phyloP scores from a whole-genome alignment of 2,113 vertebrate species.

The Sinosuthora webbiana region DNA sequence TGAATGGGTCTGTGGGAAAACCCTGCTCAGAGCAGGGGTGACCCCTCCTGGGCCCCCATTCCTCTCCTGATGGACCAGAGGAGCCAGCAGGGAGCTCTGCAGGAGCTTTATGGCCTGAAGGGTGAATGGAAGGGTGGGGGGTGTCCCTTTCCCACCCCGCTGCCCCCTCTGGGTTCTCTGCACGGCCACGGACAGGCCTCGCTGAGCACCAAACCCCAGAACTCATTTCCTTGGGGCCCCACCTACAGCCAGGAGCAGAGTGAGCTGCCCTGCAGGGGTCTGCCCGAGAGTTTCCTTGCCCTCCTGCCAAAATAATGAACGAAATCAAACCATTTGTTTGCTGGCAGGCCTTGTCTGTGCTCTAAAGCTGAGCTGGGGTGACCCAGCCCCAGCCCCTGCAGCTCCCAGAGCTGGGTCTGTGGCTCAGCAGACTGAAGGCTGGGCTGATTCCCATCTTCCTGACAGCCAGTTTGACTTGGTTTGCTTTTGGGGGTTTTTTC shows the following conservation, averaged over 20 bases:
- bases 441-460: neutral
- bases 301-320: neutral
- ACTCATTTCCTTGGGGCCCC: neutral
- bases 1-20: neutral
- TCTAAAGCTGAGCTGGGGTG: neutral
- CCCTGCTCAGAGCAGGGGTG: neutral
- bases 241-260: neutral
- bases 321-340: neutral
- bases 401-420: rapidly evolving
- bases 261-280: too few relatives aligned
- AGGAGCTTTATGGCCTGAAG: neutral
- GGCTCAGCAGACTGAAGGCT: neutral
- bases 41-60: neutral
- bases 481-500: neutral
- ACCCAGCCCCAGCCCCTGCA: neutral
- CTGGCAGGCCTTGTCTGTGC: rapidly evolving
- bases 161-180: neutral
- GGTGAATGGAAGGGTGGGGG: rapidly evolving
- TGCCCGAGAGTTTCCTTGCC: neutral
- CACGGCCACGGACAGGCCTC: rapidly evolving
- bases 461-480: neutral
- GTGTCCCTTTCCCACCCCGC: neutral
- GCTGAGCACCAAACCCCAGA: neutral
- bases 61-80: rapidly evolving
- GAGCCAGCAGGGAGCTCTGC: neutral